Conservation (phyloP, 2,797 vertebrate species). For the Danio albolineatus region DNA sequence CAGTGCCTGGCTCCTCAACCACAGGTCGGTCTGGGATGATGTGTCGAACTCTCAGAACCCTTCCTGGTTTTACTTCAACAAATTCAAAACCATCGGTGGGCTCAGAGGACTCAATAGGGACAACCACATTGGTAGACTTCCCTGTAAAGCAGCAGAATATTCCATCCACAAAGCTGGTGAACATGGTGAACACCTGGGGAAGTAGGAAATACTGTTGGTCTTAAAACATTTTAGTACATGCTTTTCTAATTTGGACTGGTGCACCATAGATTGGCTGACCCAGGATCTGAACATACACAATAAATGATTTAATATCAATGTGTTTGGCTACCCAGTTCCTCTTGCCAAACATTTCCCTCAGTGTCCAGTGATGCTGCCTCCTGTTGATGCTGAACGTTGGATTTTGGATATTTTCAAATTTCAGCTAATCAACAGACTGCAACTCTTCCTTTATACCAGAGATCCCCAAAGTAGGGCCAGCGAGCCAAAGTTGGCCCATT, state of each 20-base stretch:
- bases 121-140: conserved; percentile 85
- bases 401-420: no score
- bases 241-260: conserved; percentile 1
- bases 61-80: conserved; percentile 94
- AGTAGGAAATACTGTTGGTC: conserved; percentile 9
- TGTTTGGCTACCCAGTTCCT: neutral
- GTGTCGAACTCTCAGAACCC: conserved; percentile 89
- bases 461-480: no score
- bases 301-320: neutral
- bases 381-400: no score
- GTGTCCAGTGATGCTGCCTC: neutral
- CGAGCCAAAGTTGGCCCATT: no score
- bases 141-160: conserved; percentile 92
- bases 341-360: neutral
- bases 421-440: no score
- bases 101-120: conserved; percentile 86
- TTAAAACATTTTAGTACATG: conserved; percentile 11
- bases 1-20: conserved; percentile 68
- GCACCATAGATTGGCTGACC: neutral
- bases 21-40: conserved; percentile 72
- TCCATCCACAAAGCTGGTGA: conserved; percentile 88
- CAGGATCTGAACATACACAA: neutral
- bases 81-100: conserved; percentile 90
- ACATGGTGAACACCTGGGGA: conserved; percentile 80
- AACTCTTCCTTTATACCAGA: no score